A percentile compares a stretch with the other conserved stretches of the same genome.
These are phyloP conservation scores for Balanococcus diminutus DNA, from an alignment of 2,888 invertebrate genomes.

Conservation along the genomic window DNA sequence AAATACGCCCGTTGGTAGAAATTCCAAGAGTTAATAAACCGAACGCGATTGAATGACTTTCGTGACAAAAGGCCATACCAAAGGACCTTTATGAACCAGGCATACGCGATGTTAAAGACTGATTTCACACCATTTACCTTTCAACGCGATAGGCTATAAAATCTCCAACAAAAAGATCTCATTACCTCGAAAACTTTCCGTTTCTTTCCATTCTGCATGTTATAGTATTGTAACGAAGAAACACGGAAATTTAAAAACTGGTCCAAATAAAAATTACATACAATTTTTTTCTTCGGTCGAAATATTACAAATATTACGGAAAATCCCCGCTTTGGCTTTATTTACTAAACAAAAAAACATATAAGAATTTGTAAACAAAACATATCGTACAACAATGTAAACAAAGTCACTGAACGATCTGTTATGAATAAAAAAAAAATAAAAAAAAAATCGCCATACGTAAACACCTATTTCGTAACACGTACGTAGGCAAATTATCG, in stretches of 20 bases:
- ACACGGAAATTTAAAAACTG: no score
- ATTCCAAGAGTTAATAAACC: neutral
- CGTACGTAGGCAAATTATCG: neutral
- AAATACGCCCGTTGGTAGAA: neutral
- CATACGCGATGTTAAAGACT: neutral
- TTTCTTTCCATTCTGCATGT: no score
- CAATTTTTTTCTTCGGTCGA: neutral
- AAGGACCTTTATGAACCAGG: neutral
- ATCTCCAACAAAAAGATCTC: neutral
- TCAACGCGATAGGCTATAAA: neutral
- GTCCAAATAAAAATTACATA: no score
- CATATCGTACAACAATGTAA: neutral
- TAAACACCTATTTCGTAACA: neutral
- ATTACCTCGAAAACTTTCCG: neutral
- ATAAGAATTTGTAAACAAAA: neutral
- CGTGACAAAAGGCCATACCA: neutral
- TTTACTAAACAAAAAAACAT: neutral
- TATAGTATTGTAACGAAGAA: no score
- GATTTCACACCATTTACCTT: neutral
- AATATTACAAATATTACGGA: neutral
- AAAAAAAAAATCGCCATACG: neutral
- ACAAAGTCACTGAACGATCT: conserved; percentile 5
- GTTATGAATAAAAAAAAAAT: conserved; percentile 1
- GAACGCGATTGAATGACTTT: neutral
- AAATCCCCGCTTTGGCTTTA: neutral